phyloP scores from a whole-genome alignment of 2,888 invertebrate species.

The Campoplex capitator region DNA sequence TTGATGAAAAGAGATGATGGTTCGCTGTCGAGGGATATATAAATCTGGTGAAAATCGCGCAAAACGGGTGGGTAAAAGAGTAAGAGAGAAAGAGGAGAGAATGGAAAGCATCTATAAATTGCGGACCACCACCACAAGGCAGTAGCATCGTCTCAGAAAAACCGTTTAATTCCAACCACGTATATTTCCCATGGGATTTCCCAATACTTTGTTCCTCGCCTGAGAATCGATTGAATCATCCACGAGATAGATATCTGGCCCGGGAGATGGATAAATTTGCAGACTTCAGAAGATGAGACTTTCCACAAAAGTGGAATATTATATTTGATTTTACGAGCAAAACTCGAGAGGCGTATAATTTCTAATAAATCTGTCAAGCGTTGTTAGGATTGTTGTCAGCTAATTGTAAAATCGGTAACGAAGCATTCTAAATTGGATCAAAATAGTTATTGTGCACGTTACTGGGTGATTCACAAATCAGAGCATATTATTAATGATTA shows the following conservation, averaged over 20 bases:
- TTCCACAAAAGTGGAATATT: constrained; percentile 50
- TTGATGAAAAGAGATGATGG: constrained; percentile 61
- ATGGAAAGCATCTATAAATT: constrained; percentile 54
- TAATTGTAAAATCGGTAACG: constrained; percentile 50
- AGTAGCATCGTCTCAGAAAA: constrained; percentile 69
- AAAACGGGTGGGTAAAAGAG: constrained; percentile 34
- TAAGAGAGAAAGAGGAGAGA: constrained; percentile 29
- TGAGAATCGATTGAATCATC: constrained; percentile 76
- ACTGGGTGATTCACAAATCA: not conserved
- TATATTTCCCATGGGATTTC: constrained; percentile 78
- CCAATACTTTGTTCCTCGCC: constrained; percentile 71
- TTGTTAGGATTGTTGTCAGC: constrained; percentile 47
- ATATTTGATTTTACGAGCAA: constrained; percentile 57
- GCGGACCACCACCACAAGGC: constrained; percentile 30
- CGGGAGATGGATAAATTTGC: constrained; percentile 62
- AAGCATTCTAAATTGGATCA: constrained; percentile 1
- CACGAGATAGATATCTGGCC: constrained; percentile 72
- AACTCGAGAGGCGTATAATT: constrained; percentile 50
- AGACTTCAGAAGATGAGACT: constrained; percentile 46
- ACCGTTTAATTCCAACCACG: constrained; percentile 76
- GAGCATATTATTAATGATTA: not conserved
- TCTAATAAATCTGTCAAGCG: constrained; percentile 55
- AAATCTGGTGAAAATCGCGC: constrained; percentile 58
- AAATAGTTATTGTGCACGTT: not conserved
- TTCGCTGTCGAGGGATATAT: constrained; percentile 63